phyloP scores from a whole-genome alignment of 2,797 vertebrate species.

The Pseudochirops cupreus region DNA sequence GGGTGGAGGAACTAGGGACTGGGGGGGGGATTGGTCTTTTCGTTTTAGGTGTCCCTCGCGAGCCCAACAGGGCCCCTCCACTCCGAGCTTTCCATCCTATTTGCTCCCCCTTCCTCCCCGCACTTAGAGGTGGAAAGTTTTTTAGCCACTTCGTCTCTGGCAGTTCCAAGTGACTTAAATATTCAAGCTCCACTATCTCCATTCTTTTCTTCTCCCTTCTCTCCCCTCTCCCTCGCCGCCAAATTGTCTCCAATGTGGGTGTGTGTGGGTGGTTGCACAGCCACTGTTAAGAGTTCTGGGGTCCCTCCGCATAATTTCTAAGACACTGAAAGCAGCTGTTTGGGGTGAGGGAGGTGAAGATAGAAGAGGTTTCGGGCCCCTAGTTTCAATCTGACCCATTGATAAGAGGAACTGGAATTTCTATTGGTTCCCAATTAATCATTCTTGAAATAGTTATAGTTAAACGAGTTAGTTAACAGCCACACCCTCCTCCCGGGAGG shows the following conservation, averaged over 20 bases:
- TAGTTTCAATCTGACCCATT: background rate
- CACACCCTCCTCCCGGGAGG: background rate
- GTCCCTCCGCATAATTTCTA: background rate
- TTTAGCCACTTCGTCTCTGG: background rate
- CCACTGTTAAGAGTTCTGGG: background rate
- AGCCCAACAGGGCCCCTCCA: constrained; percentile 45
- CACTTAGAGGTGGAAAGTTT: background rate
- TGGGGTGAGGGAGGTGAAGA: background rate
- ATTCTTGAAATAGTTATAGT: background rate
- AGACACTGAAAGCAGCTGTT: background rate
- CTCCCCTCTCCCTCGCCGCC: constrained; percentile 44
- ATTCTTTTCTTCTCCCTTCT: background rate
- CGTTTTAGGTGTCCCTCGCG: background rate
- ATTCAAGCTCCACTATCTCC: background rate
- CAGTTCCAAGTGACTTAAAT: background rate
- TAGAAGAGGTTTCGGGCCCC: background rate
- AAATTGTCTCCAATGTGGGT: constrained; percentile 69
- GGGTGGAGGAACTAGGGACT: background rate
- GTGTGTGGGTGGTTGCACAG: constrained; percentile 59
- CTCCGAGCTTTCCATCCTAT: background rate
- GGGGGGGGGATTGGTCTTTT: background rate
- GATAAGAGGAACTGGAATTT: background rate
- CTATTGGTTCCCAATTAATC: background rate
- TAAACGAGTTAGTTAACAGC: background rate
- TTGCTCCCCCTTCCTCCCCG: constrained; percentile 1